Percentiles rank a stretch among this genome's conserved stretches.
These are phyloP conservation scores for Cryptophagus acutangulus DNA, from an alignment of 2,888 invertebrate genomes.

Conservation along the genomic window DNA sequence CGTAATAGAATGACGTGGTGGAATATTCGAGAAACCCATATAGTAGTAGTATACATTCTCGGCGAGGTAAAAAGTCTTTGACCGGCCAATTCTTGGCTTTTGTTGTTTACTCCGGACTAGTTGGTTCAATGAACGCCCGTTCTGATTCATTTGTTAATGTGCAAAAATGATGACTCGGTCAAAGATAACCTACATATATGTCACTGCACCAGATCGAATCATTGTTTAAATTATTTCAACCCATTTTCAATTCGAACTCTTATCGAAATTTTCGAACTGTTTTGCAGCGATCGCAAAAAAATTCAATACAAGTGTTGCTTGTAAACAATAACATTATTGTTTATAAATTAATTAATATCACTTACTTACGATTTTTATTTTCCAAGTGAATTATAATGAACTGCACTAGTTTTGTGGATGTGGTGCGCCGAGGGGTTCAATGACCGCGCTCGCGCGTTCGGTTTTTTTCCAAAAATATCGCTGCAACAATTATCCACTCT, in stretches of 20 bases:
- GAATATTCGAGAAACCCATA: slow-evolving; percentile 40
- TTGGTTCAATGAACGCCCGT: slow-evolving; percentile 17
- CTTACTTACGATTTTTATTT: slow-evolving; percentile 29
- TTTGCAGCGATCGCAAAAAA: slow-evolving; percentile 12
- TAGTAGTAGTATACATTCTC: slow-evolving; percentile 13
- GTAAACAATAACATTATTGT: slow-evolving; percentile 14
- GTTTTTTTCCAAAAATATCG: no score
- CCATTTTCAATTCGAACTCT: slow-evolving; percentile 1
- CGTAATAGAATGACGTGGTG: no score
- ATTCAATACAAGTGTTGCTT: slow-evolving; percentile 16
- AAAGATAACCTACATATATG: slow-evolving; percentile 35
- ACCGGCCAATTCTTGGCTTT: slow-evolving; percentile 26
- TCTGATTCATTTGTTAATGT: slow-evolving; percentile 31
- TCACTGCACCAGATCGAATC: no score
- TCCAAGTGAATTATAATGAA: slow-evolving; percentile 26
- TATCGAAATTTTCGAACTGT: slow-evolving; percentile 13
- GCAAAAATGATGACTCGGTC: slow-evolving; percentile 32
- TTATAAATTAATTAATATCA: slow-evolving; percentile 11
- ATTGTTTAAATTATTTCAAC: no score
- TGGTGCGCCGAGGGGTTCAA: no score
- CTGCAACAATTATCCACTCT: no score
- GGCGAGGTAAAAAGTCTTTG: slow-evolving; percentile 37
- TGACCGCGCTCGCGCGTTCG: slow-evolving; percentile 1
- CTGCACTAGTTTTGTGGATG: slow-evolving; percentile 29
- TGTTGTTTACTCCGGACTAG: slow-evolving; percentile 15